phyloP scores from a whole-genome alignment of 2,888 invertebrate species.

The Cenopis cana region DNA sequence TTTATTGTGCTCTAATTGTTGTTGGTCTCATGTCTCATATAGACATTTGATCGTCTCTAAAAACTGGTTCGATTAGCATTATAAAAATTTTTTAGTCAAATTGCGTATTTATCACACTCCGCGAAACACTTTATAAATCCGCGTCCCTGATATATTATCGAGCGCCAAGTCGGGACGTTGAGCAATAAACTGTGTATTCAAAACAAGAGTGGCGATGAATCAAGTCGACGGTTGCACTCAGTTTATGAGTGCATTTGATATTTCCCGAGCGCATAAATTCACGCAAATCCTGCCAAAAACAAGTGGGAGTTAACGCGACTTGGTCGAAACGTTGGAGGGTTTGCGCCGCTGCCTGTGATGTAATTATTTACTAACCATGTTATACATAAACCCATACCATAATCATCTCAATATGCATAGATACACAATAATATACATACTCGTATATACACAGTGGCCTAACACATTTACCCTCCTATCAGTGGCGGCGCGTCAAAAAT shows the following conservation, averaged over 20 bases:
- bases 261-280: constrained; percentile 73
- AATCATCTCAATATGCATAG: no score
- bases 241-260: constrained; percentile 81
- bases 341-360: constrained; percentile 18
- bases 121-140: constrained; percentile 37
- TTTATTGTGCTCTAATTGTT: no score
- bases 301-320: constrained; percentile 55
- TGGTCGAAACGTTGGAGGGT: constrained; percentile 11
- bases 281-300: constrained; percentile 71
- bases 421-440: no score
- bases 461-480: no score
- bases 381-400: no score
- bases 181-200: constrained; percentile 67
- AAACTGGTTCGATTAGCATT: no score
- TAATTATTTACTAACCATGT: constrained; percentile 3
- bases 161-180: constrained; percentile 42
- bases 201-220: constrained; percentile 67
- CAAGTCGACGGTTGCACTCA: constrained; percentile 63
- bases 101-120: constrained; percentile 30
- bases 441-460: no score
- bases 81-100: no score
- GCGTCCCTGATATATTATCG: constrained; percentile 44
- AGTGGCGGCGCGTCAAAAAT: no score
- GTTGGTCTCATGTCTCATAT: no score
- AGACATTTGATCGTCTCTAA: no score